Evolutionary conservation across 2,113 vertebrate species (phyloP), one percentile per base, ranked within the genome.

Genomic region (Corythaeola cristata): DNA sequence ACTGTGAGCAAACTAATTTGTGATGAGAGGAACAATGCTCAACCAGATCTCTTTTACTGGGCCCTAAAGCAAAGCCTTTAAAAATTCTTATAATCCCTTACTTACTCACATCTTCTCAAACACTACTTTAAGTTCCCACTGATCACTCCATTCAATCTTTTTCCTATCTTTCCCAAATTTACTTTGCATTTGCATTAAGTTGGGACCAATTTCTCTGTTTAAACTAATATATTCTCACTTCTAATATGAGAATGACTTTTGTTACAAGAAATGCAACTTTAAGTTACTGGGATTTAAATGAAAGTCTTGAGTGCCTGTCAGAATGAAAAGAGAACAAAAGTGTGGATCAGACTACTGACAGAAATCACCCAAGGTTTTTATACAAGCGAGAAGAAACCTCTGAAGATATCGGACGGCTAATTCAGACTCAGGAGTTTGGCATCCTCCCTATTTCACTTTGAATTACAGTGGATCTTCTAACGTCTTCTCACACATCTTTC

Each of bases 201-300:
- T 68, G 27, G 60, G n/a, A 94, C 27, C 76, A 95, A 59, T 91
- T 92, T 85, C 44, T 81, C 73, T 87, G 41, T 93, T 93, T 90
- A 67, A 91, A 75, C 50, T 74, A 89, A 84, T 84, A 80, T 45
- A 72, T 64, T 89, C 59, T 64, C 75, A 94, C 35, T 35, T 84
- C 33, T 88, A 79, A 88, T 90, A 83, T 21, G 45, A 45, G 55
- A 88, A 55, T 69, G 23, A 80, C 8, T 78, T 82, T 73, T 82
- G 52, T 77, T 59, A 71, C 21, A 74, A 71, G 50, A 90, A 92
- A 90, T 37, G 33, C 26, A 91, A 77, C 59, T 89, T 90, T 33
- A 73, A 59, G 11, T 91, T 80, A 66, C 50, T 52, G 28, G 13
- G 30, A 81, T 92, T 89, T 85, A 91, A 93, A 88, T 50, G 16